Conservation (phyloP, 53 echinoderm and acorn worm genomes). For the Apostichopus leukothele region DNA sequence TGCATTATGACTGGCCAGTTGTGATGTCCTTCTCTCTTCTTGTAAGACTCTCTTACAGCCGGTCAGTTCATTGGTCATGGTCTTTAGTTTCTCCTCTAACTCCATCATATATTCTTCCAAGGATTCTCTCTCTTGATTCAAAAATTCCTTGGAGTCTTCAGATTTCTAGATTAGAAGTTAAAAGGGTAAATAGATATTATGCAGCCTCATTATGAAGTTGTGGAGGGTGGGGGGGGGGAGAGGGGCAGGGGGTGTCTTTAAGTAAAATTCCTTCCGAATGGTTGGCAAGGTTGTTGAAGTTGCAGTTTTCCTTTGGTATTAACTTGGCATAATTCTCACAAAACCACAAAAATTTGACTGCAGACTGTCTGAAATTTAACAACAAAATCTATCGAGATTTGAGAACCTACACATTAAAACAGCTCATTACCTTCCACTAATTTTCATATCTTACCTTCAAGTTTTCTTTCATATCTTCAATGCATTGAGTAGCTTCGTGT, state of each 20-base stretch:
- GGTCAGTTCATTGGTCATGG: slow-evolving; percentile 68
- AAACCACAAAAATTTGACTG: too few relatives aligned
- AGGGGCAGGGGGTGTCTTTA: too few relatives aligned
- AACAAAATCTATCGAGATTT: too few relatives aligned
- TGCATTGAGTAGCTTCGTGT: not conserved
- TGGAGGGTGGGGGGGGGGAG: too few relatives aligned
- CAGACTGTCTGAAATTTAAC: too few relatives aligned
- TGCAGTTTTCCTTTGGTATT: too few relatives aligned
- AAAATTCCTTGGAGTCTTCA: slow-evolving; percentile 39
- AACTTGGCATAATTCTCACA: too few relatives aligned
- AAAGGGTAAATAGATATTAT: not conserved
- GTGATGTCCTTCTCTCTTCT: slow-evolving; percentile 47
- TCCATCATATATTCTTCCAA: slow-evolving; percentile 45
- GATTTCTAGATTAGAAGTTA: not conserved
- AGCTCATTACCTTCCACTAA: too few relatives aligned
- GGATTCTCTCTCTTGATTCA: slow-evolving; percentile 28
- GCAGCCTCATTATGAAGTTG: too few relatives aligned
- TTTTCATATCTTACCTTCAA: not conserved
- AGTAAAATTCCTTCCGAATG: too few relatives aligned
- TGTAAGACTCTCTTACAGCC: slow-evolving; percentile 59
- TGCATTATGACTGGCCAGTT: not conserved
- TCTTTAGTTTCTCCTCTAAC: slow-evolving; percentile 63
- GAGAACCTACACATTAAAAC: too few relatives aligned
- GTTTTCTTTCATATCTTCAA: not conserved
- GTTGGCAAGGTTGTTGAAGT: too few relatives aligned